These are phyloP conservation scores for Catagonus wagneri DNA, from an alignment of 2,113 vertebrate species.

Conservation along the genomic window DNA sequence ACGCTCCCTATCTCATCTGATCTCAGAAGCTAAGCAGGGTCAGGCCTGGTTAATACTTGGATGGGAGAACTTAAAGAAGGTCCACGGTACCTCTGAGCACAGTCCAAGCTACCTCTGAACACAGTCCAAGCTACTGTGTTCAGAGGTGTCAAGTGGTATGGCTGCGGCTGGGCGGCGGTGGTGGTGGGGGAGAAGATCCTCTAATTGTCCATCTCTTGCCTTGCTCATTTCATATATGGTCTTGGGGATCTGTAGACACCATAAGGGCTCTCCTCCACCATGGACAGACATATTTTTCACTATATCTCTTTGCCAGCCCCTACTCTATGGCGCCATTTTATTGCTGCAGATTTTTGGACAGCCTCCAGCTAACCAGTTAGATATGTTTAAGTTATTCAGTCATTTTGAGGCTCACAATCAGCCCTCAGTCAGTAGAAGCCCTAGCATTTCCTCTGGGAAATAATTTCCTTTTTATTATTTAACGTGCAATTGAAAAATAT, in stretches of 20 bases:
- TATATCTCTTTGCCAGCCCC: not conserved
- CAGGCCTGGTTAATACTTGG: too few relatives aligned
- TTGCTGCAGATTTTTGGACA: conserved; percentile 45
- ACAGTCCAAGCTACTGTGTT: not conserved
- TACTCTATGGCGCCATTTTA: not conserved
- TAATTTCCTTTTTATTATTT: conserved; percentile 48
- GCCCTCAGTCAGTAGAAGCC: not conserved
- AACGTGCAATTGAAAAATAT: not conserved
- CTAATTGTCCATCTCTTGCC: not conserved
- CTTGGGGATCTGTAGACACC: not conserved
- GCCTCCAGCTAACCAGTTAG: conserved; percentile 87
- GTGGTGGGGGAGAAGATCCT: not conserved
- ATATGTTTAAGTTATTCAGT: conserved; percentile 68
- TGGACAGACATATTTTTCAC: not conserved
- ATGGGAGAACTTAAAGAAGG: too few relatives aligned
- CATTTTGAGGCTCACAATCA: not conserved
- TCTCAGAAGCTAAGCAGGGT: too few relatives aligned
- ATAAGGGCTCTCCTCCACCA: not conserved
- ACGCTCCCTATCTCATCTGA: too few relatives aligned
- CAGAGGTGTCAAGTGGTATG: accelerated
- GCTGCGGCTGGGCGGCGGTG: not conserved
- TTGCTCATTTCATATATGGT: conserved; percentile 43
- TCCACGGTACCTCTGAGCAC: too few relatives aligned
- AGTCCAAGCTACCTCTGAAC: too few relatives aligned
- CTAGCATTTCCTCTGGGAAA: conserved; percentile 44